Conservation (phyloP, 2,113 vertebrate species). For the Malurus melanocephalus region DNA sequence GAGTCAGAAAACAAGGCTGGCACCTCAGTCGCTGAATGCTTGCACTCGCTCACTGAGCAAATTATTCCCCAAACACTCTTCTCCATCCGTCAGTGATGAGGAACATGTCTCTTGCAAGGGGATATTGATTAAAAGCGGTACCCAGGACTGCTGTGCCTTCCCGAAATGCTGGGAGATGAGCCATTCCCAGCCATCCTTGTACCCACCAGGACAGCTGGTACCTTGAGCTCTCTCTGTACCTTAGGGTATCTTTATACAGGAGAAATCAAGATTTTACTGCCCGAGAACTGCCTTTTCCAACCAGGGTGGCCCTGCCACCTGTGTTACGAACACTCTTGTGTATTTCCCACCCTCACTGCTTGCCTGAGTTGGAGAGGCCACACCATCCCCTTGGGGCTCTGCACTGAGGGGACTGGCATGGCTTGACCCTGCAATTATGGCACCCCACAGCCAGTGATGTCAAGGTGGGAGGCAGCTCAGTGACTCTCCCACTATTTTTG, state of each 20-base stretch:
- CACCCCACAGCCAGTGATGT: neutral
- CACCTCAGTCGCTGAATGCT: neutral
- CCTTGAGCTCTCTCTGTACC: neutral
- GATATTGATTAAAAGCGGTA: neutral
- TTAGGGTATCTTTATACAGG: neutral
- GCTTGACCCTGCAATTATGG: accelerated
- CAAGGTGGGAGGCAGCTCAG: neutral
- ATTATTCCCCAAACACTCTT: slow-evolving; percentile 1
- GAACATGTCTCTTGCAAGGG: neutral
- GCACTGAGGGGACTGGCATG: accelerated
- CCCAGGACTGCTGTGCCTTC: neutral
- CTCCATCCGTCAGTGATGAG: neutral
- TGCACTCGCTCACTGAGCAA: neutral
- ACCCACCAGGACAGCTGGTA: neutral
- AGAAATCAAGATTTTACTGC: neutral
- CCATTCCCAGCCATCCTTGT: neutral
- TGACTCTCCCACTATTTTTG: neutral
- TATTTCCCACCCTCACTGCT: neutral
- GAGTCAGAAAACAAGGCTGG: slow-evolving; percentile 12
- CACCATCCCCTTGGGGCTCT: accelerated
- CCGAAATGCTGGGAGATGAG: accelerated
- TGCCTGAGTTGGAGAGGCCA: neutral
- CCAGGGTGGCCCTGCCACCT: accelerated
- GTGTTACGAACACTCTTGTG: neutral
- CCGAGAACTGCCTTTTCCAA: neutral